A percentile compares a stretch with the other conserved stretches of the same genome.
These are phyloP conservation scores for Corticium candelabrum DNA, from an alignment of 37 sponge, comb jelly and placozoan species.

Conservation along the genomic window DNA sequence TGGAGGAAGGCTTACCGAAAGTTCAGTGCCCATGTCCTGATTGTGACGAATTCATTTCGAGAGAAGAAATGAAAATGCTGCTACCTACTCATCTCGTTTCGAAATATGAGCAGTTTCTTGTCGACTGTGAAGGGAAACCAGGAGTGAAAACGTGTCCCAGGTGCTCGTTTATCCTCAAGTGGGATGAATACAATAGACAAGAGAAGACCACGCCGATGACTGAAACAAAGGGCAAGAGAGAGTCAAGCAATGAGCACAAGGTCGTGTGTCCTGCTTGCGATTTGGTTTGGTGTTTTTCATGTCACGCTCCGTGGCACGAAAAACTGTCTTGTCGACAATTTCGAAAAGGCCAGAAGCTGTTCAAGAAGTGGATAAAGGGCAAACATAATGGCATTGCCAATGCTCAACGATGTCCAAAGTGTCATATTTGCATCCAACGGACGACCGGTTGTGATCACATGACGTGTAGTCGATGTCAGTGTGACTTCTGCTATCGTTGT, in stretches of 20 bases:
- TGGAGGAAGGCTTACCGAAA: too few relatives aligned
- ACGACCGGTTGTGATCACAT: slow-evolving; percentile 67
- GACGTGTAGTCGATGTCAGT: slow-evolving; percentile 58
- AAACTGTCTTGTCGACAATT: slow-evolving; percentile 28
- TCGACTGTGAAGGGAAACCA: too few relatives aligned
- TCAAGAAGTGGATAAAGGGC: slow-evolving; percentile 41
- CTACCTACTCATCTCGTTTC: too few relatives aligned
- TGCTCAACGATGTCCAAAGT: slow-evolving; percentile 60
- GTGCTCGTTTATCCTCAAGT: too few relatives aligned
- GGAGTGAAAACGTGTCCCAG: too few relatives aligned
- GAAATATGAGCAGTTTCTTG: too few relatives aligned
- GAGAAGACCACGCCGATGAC: too few relatives aligned
- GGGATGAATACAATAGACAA: too few relatives aligned
- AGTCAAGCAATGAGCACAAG: neutral
- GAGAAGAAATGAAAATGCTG: too few relatives aligned
- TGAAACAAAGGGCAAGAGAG: neutral
- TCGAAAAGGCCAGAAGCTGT: slow-evolving; percentile 26
- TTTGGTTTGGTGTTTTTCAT: slow-evolving; percentile 65
- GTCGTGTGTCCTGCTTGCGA: slow-evolving; percentile 44
- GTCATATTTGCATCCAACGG: slow-evolving; percentile 59
- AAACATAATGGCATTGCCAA: slow-evolving; percentile 28
- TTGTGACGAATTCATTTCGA: too few relatives aligned
- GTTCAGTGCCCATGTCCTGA: too few relatives aligned
- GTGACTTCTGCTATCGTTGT: slow-evolving; percentile 71
- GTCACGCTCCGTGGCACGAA: slow-evolving; percentile 78